Percentiles rank a stretch among this genome's conserved stretches.
Evolutionary conservation across 2,888 invertebrate species (phyloP).

Genomic region (Xestia rhomboidea): DNA sequence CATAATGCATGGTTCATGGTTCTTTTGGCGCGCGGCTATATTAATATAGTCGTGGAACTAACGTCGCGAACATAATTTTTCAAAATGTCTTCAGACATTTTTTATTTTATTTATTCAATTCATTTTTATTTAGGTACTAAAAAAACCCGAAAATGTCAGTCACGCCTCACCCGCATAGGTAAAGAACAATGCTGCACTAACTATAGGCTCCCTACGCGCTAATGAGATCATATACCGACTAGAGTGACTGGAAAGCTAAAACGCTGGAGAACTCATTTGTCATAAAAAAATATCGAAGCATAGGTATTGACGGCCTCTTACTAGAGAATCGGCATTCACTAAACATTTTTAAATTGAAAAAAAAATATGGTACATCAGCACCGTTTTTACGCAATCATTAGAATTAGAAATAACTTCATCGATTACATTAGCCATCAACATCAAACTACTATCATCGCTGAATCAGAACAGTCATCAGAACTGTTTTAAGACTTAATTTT

Average conservation of each 20-base stretch:
- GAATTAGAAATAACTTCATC: constrained; percentile 24
- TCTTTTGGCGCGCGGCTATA: too few species aligned
- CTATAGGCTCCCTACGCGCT: too few species aligned
- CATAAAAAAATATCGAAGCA: not conserved
- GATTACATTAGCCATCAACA: not conserved
- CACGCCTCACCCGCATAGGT: too few species aligned
- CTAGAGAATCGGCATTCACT: constrained; percentile 29
- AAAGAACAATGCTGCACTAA: too few species aligned
- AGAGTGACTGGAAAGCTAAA: not conserved
- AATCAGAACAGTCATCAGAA: constrained; percentile 15
- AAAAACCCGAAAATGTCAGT: not conserved
- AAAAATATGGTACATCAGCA: constrained; percentile 24
- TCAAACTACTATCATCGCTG: not conserved
- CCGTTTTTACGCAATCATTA: constrained; percentile 28
- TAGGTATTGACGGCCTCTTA: not conserved
- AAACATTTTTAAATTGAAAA: constrained; percentile 18
- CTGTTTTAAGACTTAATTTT: constrained; percentile 9
- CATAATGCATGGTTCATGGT: too few species aligned
- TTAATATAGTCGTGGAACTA: too few species aligned
- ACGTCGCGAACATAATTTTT: too few species aligned
- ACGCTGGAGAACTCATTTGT: not conserved
- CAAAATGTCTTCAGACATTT: too few species aligned
- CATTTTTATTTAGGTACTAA: not conserved
- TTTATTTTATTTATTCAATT: too few species aligned
- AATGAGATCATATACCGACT: not conserved